Base-by-base conservation (phyloP, 2,888 invertebrate species). In the Amiota communis region DNA sequence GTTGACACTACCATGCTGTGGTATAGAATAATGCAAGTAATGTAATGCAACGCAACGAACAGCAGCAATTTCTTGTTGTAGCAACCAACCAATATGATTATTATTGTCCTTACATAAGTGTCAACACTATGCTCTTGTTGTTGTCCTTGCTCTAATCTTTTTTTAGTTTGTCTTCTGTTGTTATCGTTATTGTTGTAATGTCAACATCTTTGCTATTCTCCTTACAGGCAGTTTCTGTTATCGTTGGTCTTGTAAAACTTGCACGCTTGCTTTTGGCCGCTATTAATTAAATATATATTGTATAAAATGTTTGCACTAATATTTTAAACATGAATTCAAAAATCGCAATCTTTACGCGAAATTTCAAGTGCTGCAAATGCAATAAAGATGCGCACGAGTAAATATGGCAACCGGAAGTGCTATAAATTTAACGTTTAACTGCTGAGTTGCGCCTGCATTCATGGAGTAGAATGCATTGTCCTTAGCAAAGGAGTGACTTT, bases 301-400 rank as follows among this genome's bases (percentile, higher is more conserved):
- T 36, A 86, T 82, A 83, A 85, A 86, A 85, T 85, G 85, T 85
- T 86, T 85, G 81, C 85, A 81, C 85, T 83, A 86, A 86, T 86
- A 85, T 82, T 85, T 83, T 83, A 77, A 79, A 76, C 87, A 86
- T 82, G 79, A 86, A 84, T 81, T 72, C 57, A 49, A 61, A 71
- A 69, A 63, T 68, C 63, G 75, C 73, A 64, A 63, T 63, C 71
- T 49, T 57, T 61, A 65, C 73, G 65, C 46, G 49, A 64, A 71
- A 69, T 20, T 59, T 59, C 59, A 23, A 59, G 20, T 59, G 4
- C 17, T 59, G 17, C 8, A 20, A 17, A 17, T 57, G 57, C 59
- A 56, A 17, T 56, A 36, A 36, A 36, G 36, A 36, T 36, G 36
- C 36, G 36, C 36, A 36, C 36, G 36, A 36, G 36, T 36, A 36